Conservation (phyloP, 2,113 vertebrate genomes). For the Chinchilla lanigera region DNA sequence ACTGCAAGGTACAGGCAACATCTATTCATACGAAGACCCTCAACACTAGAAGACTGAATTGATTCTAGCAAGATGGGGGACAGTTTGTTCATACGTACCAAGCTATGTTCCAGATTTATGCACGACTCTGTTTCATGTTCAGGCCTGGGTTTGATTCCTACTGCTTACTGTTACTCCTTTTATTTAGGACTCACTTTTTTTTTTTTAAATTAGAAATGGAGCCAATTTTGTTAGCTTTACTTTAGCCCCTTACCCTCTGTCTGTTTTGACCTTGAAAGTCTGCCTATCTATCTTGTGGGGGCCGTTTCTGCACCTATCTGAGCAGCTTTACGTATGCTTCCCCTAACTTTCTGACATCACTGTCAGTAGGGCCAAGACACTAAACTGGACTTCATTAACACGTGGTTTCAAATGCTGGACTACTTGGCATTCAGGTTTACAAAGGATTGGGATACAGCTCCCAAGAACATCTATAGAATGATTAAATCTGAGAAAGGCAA, state of each 20-base stretch:
- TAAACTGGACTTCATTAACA: background rate
- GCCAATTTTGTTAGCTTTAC: background rate
- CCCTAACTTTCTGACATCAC: background rate
- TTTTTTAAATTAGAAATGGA: conserved; percentile 17
- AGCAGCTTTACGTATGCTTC: background rate
- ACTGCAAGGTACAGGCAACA: background rate
- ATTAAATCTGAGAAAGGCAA: conserved; percentile 15
- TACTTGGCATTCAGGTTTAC: conserved; percentile 36
- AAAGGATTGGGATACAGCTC: conserved; percentile 21
- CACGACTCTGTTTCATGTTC: background rate
- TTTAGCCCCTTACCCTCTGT: background rate
- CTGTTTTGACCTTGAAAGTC: background rate
- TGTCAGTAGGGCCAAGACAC: background rate
- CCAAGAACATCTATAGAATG: conserved; percentile 15
- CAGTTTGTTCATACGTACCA: background rate
- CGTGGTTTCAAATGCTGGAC: background rate
- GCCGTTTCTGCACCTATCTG: background rate
- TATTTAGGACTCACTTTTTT: background rate
- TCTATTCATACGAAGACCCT: background rate
- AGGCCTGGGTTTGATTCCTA: background rate
- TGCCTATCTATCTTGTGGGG: background rate
- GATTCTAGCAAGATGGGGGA: background rate
- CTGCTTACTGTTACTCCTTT: background rate
- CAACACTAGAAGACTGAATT: background rate
- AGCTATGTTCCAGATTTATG: background rate